Evolutionary conservation across 2,113 vertebrate species (phyloP).

Genomic region (Petroica traversi): DNA sequence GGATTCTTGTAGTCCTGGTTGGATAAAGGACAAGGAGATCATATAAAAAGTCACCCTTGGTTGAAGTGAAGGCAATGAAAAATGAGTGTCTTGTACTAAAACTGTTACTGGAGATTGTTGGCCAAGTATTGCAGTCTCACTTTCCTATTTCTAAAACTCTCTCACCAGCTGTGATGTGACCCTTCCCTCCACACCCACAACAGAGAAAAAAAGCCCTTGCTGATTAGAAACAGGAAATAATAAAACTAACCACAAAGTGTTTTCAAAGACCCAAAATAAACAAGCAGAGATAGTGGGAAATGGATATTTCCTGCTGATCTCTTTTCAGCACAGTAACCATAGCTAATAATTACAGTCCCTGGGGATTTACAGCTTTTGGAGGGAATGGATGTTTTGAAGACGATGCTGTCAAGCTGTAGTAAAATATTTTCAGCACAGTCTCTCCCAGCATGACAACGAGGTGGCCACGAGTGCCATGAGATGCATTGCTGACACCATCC

Average conservation of each 20-base stretch:
- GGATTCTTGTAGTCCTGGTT: not conserved
- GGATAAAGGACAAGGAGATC: not conserved
- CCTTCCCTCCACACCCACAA: conserved; percentile 6
- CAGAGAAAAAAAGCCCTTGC: not conserved
- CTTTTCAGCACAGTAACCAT: not conserved
- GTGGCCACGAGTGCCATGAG: not conserved
- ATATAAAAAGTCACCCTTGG: not conserved
- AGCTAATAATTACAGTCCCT: not conserved
- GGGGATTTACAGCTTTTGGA: not conserved
- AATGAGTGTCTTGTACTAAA: not conserved
- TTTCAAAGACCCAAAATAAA: not conserved
- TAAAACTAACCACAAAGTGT: conserved; percentile 19
- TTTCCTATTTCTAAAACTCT: conserved; percentile 36
- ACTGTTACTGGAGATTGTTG: not conserved
- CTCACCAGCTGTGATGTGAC: not conserved
- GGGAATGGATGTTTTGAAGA: not conserved
- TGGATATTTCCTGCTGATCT: not conserved
- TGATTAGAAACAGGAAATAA: conserved; percentile 40
- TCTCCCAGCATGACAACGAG: not conserved
- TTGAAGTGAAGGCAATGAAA: not conserved
- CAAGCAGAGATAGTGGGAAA: not conserved
- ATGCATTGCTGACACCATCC: not conserved
- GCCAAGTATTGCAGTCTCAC: not conserved
- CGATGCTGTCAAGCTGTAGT: not conserved
- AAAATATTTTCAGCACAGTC: not conserved